phyloP scores from a whole-genome alignment of 2,888 invertebrate genomes.

The Dynastes hyllus region DNA sequence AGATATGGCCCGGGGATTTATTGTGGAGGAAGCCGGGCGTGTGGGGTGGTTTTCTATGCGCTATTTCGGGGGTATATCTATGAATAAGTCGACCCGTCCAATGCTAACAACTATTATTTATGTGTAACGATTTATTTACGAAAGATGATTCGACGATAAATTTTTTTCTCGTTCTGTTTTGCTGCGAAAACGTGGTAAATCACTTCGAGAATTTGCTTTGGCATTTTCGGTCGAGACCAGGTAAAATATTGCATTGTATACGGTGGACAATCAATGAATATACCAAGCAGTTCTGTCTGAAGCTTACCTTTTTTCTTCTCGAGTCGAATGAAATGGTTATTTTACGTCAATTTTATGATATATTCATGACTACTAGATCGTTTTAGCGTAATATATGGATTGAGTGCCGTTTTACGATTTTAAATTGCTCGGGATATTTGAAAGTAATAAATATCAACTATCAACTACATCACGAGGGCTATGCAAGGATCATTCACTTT shows the following conservation, averaged over 20 bases:
- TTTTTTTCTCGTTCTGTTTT: slow-evolving; percentile 42
- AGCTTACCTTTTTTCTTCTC: not conserved
- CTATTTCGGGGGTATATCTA: slow-evolving; percentile 53
- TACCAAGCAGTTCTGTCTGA: slow-evolving; percentile 17
- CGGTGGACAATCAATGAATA: too few relatives aligned
- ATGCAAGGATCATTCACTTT: too few relatives aligned
- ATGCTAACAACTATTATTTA: slow-evolving; percentile 60
- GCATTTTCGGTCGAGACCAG: slow-evolving; percentile 46
- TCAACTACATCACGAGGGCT: too few relatives aligned
- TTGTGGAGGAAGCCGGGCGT: slow-evolving; percentile 51
- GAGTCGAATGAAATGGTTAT: slow-evolving; percentile 35
- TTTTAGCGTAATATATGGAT: slow-evolving; percentile 14
- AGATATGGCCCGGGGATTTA: slow-evolving; percentile 54
- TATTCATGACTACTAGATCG: slow-evolving; percentile 35
- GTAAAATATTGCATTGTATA: slow-evolving; percentile 43
- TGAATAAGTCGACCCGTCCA: slow-evolving; percentile 56
- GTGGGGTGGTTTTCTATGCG: slow-evolving; percentile 35
- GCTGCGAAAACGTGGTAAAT: slow-evolving; percentile 53
- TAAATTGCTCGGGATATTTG: too few relatives aligned
- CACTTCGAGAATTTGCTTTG: slow-evolving; percentile 55
- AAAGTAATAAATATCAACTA: too few relatives aligned
- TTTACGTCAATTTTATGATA: slow-evolving; percentile 39
- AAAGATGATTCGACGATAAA: slow-evolving; percentile 58
- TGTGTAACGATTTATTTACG: slow-evolving; percentile 61
- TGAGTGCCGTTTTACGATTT: not conserved